A percentile compares a stretch with the other conserved stretches of the same genome.
These are phyloP conservation scores for Drosophila melanica DNA, from an alignment of 1,140 invertebrate species.

Conservation along the genomic window DNA sequence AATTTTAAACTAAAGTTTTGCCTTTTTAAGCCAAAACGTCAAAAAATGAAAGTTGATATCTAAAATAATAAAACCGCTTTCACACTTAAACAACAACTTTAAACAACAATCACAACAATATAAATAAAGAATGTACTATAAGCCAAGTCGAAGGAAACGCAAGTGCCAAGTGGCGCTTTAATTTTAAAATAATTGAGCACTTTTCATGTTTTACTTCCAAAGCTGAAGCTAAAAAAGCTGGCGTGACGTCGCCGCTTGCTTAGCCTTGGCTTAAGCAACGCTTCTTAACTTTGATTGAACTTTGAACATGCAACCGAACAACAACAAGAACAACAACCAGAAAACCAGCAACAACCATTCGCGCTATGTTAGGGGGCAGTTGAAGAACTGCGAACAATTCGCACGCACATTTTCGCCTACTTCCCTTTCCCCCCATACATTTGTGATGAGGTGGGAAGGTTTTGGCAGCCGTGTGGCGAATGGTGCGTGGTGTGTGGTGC, in stretches of 20 bases:
- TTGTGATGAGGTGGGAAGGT: neutral
- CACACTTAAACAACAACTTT: too few species aligned
- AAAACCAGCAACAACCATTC: conserved; percentile 62
- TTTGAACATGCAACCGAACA: conserved; percentile 71
- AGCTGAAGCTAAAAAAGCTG: conserved; percentile 13
- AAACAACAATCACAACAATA: too few species aligned
- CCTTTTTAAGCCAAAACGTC: too few species aligned
- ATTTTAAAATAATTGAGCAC: conserved; percentile 33
- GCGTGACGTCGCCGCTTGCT: conserved; percentile 48
- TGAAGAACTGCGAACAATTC: conserved; percentile 56
- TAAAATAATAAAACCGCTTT: too few species aligned
- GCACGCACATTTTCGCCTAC: conserved; percentile 63
- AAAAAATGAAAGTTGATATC: too few species aligned
- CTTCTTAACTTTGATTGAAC: conserved; percentile 81
- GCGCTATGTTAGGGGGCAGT: conserved; percentile 45
- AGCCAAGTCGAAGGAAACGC: too few species aligned
- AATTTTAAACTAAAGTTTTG: too few species aligned
- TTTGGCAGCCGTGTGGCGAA: conserved; percentile 8
- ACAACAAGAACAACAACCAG: conserved; percentile 26
- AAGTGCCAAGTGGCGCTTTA: neutral
- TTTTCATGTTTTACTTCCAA: conserved; percentile 9
- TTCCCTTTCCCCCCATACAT: too few species aligned
- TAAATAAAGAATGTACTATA: too few species aligned
- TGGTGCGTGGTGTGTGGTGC: conserved; percentile 28
- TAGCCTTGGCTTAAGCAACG: conserved; percentile 65